A percentile compares a stretch with the other conserved stretches of the same genome.
phyloP scores from a whole-genome alignment of 2,797 vertebrate genomes.

The Rhynchonycteris naso region DNA sequence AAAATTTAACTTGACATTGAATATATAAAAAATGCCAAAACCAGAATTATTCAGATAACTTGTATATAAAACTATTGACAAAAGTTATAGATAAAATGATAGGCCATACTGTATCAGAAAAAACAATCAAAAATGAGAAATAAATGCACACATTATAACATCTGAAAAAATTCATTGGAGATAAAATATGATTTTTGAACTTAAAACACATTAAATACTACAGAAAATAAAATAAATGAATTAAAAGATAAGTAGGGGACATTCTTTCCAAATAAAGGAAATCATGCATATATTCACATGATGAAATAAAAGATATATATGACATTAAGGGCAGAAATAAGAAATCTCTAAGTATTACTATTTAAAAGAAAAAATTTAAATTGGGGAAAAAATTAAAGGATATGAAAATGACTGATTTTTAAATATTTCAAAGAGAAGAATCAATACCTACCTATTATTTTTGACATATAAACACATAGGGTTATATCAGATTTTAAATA shows the following conservation, averaged over 20 bases:
- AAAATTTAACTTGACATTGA: not conserved
- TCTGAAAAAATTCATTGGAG: not conserved
- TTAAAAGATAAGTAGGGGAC: not conserved
- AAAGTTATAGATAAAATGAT: not conserved
- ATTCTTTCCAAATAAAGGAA: not conserved
- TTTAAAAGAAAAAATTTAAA: not conserved
- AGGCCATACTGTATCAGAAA: not conserved
- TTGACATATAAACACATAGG: not conserved
- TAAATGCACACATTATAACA: not conserved
- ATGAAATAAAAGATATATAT: not conserved
- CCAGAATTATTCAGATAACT: not conserved
- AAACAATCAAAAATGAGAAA: not conserved
- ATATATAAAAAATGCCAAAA: not conserved
- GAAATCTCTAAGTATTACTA: not conserved
- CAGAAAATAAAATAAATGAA: not conserved
- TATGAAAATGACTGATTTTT: not conserved
- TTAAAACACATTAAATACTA: slow-evolving; percentile 14
- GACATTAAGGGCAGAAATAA: not conserved
- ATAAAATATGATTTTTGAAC: not conserved
- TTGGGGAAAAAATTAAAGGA: not conserved
- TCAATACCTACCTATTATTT: not conserved
- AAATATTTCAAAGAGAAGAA: not conserved
- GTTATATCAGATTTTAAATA: not conserved
- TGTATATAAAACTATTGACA: not conserved
- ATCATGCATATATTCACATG: not conserved